Evolutionary conservation across 1,140 invertebrate species (phyloP).

Genomic region (Tetramorium parvispinum): DNA sequence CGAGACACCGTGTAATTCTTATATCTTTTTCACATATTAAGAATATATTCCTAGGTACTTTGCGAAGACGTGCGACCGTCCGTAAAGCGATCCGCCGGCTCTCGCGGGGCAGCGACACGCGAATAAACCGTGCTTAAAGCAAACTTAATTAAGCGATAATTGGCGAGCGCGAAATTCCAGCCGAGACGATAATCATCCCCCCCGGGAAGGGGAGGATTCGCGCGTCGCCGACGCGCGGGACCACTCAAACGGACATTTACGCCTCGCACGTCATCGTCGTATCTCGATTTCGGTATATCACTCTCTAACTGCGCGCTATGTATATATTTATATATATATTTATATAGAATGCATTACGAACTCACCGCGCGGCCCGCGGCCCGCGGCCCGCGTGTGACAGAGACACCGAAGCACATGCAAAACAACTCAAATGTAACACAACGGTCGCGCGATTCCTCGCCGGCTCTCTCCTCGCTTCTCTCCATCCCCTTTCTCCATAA

Average conservation of each 20-base stretch:
- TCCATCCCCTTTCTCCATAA: constrained; percentile 37
- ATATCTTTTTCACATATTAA: constrained; percentile 80
- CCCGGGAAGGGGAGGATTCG: background rate
- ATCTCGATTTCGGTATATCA: constrained; percentile 60
- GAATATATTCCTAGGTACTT: constrained; percentile 79
- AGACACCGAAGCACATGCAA: constrained; percentile 74
- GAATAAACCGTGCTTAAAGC: background rate
- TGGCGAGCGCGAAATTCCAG: constrained; percentile 14
- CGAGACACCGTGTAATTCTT: constrained; percentile 79
- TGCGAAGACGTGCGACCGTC: constrained; percentile 76
- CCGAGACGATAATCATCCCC: background rate
- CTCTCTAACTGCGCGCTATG: constrained; percentile 54
- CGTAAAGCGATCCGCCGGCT: constrained; percentile 72
- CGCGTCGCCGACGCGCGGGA: constrained; percentile 11
- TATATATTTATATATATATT: constrained; percentile 45
- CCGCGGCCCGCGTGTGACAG: constrained; percentile 30
- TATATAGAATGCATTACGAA: constrained; percentile 56
- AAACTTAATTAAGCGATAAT: constrained; percentile 23
- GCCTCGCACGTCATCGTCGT: constrained; percentile 58
- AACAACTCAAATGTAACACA: constrained; percentile 72
- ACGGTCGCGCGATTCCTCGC: constrained; percentile 65
- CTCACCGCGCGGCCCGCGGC: constrained; percentile 37
- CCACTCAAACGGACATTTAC: constrained; percentile 40
- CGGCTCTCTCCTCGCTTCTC: background rate
- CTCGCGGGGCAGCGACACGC: constrained; percentile 48